Percentiles rank a stretch among this genome's conserved stretches.
Conservation (phyloP, 2,888 invertebrate genomes). For the Drosophila fulvimacula region DNA sequence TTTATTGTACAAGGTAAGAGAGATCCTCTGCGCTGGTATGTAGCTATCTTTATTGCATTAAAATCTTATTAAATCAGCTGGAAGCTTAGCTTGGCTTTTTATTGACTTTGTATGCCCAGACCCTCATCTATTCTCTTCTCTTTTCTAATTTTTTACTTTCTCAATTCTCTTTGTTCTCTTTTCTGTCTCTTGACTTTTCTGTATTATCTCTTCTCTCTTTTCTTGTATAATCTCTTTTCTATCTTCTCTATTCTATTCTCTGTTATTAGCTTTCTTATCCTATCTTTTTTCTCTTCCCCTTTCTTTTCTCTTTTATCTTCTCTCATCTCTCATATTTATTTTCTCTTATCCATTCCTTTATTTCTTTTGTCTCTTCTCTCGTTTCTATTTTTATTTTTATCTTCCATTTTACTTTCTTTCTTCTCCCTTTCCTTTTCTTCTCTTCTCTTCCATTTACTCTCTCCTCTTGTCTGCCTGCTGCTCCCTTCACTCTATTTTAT, state of each 20-base stretch:
- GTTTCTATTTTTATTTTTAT: neutral
- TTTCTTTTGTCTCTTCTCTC: neutral
- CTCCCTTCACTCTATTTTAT: too few relatives aligned
- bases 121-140: too few relatives aligned
- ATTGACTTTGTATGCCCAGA: too few relatives aligned
- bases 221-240: neutral
- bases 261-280: neutral
- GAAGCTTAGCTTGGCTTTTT: neutral
- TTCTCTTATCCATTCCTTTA: too few relatives aligned
- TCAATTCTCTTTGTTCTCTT: neutral
- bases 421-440: neutral
- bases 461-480: too few relatives aligned
- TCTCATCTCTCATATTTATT: neutral
- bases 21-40: neutral
- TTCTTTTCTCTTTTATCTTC: neutral
- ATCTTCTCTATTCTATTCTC: neutral
- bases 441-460: too few relatives aligned
- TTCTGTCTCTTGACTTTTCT: neutral
- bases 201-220: neutral
- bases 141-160: neutral
- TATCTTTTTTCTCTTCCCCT: neutral
- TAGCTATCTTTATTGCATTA: neutral
- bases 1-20: neutral
- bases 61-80: neutral
- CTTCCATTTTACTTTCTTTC: neutral